Percentiles rank a stretch among this genome's conserved stretches.
These are phyloP conservation scores for Neosilurus hyrtlii DNA, from an alignment of 2,797 vertebrate genomes.

Conservation along the genomic window DNA sequence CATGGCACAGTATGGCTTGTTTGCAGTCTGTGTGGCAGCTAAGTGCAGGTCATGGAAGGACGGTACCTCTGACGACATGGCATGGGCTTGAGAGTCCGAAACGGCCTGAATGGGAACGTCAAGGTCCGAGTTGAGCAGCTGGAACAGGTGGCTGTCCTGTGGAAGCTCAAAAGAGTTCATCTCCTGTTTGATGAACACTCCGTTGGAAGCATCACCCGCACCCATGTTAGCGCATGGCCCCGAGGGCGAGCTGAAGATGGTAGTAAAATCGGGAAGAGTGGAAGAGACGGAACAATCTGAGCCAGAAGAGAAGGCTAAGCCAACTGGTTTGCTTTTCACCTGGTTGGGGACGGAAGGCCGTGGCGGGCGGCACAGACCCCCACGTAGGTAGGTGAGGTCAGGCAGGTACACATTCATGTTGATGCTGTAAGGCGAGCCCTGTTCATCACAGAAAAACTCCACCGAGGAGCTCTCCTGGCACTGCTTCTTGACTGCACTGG, in stretches of 20 bases:
- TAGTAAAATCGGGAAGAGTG: conserved; percentile 92
- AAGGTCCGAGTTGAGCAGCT: conserved; percentile 91
- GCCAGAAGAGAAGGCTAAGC: conserved; percentile 74
- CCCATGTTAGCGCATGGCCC: conserved; percentile 52
- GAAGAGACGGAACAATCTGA: conserved; percentile 77
- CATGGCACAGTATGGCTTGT: conserved; percentile 86
- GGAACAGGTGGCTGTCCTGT: conserved; percentile 90
- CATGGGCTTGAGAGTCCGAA: conserved; percentile 73
- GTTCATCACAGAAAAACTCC: conserved; percentile 86
- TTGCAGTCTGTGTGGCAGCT: conserved; percentile 77
- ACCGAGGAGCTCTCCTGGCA: conserved; percentile 81
- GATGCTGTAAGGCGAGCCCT: conserved; percentile 90
- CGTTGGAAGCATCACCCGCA: conserved; percentile 70
- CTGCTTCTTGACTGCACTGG: conserved; percentile 82
- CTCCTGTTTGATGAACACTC: conserved; percentile 94
- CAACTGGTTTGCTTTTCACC: conserved; percentile 84
- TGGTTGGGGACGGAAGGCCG: conserved; percentile 70
- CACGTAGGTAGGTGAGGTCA: conserved; percentile 88
- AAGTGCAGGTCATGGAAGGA: conserved; percentile 82
- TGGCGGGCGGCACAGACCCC: conserved; percentile 83
- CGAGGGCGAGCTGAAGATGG: conserved; percentile 86
- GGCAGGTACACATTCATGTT: conserved; percentile 98
- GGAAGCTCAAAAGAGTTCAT: conserved; percentile 85
- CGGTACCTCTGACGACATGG: conserved; percentile 80
- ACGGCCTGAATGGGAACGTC: conserved; percentile 78